Base-by-base conservation (phyloP, 1,140 invertebrate genomes). In the Drosophila triauraria region DNA sequence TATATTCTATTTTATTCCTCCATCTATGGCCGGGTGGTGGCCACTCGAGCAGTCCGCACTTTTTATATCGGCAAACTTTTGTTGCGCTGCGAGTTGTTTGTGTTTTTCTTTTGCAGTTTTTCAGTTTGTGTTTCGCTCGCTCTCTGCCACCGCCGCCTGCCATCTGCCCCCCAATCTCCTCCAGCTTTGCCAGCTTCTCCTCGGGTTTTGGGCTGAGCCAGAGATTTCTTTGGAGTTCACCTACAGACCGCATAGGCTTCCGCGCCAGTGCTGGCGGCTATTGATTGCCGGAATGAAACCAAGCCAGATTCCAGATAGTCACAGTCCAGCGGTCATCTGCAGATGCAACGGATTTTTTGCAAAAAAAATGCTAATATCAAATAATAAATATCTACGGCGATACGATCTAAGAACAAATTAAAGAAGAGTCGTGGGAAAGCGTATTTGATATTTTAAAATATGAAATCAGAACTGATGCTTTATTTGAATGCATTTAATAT, bases 41-140 rank as follows among this genome's bases (percentile, higher is more conserved):
- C 84, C 83, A 88, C 84, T 87, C 80, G 77, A 84, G 77, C 77
- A 88, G 84, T 84, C 84, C 87, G 74, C 87, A 87, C 76, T 91
- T 78, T 88, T 83, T 87, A 86, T 84, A 91, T 91, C 83, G 80
- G 70, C 69, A 80, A 91, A 78, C 83, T 91, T 91, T 91, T 91
- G 83, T 90, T 91, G 86, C 87, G 80, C 78, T 79, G 50, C 75
- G 82, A 87, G 86, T 91, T 90, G 86, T 90, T 90, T 90, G 86
- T 91, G 86, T 90, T 90, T 90, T 90, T 91, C 86, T 90, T 90
- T 90, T 82, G 82, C 82, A 91, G 76, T 91, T 90, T 80, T 90
- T 80, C 71, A 86, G 86, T 91, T 91, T 86, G 82, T 84, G 82
- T 88, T 77, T 82, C 64, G 42, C 35, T 59, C 56, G 60, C 54